These are phyloP conservation scores for Melanotaenia duboulayi DNA, from an alignment of 2,113 vertebrate species.

Conservation along the genomic window DNA sequence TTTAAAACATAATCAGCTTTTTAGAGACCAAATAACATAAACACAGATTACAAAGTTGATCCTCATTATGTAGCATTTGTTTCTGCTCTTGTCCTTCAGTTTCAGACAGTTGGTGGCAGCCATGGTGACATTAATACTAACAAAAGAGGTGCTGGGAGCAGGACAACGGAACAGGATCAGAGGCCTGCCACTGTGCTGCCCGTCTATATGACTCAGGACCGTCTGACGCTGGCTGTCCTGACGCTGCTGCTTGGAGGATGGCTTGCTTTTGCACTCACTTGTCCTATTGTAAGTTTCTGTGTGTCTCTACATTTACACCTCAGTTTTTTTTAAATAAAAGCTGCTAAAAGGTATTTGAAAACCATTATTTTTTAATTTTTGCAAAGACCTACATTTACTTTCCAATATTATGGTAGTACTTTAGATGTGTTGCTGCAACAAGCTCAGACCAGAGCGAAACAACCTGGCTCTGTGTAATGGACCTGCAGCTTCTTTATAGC, in stretches of 20 bases:
- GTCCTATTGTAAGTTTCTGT: conserved; percentile 70
- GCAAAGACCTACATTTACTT: no score
- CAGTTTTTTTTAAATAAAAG: no score
- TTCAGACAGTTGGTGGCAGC: conserved; percentile 69
- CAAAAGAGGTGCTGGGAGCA: conserved; percentile 17
- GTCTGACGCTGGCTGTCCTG: conserved; percentile 75
- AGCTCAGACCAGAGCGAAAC: no score
- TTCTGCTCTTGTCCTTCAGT: conserved; percentile 43
- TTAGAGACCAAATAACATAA: not conserved
- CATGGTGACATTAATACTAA: conserved; percentile 8
- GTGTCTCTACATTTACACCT: not conserved
- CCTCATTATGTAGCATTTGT: not conserved
- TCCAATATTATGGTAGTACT: no score
- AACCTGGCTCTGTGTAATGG: no score
- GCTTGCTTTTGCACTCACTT: conserved; percentile 82
- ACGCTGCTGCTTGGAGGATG: conserved; percentile 88
- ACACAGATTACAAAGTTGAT: not conserved
- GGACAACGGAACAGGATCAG: conserved; percentile 7
- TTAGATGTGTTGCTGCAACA: no score
- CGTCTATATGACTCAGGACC: conserved; percentile 78
- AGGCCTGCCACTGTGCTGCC: conserved; percentile 56
- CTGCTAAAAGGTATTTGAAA: not conserved
- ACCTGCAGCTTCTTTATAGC: no score
- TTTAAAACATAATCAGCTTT: not conserved
- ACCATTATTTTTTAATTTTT: not conserved